Conservation (phyloP, 2,888 invertebrate species). For the Cryptus armator region DNA sequence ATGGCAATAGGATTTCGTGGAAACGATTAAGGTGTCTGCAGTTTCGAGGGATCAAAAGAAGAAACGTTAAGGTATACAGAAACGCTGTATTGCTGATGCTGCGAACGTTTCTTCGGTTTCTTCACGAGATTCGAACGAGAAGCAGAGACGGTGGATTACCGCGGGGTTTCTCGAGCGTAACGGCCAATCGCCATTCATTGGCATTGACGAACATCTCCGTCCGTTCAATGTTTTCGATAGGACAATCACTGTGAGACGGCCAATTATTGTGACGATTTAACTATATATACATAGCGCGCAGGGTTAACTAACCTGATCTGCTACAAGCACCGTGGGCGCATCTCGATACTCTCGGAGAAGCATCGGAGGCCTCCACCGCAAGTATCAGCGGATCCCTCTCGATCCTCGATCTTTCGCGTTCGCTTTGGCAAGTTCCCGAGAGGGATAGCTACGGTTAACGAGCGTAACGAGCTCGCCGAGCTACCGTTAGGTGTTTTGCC, state of each 20-base stretch:
- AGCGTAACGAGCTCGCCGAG: constrained; percentile 69
- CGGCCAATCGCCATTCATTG: constrained; percentile 1
- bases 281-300: neutral
- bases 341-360: constrained; percentile 7
- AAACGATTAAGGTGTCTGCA: constrained; percentile 66
- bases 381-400: constrained; percentile 56
- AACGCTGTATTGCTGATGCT: neutral
- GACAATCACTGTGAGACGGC: constrained; percentile 3
- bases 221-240: neutral
- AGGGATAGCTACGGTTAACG: constrained; percentile 71
- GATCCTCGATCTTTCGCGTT: constrained; percentile 37
- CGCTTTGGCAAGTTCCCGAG: constrained; percentile 68
- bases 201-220: neutral
- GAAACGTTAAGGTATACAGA: constrained; percentile 1
- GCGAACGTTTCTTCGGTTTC: neutral
- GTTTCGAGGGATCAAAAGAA: constrained; percentile 57
- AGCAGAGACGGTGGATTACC: neutral
- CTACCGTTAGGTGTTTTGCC: constrained; percentile 78
- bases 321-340: constrained; percentile 16
- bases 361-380: constrained; percentile 12
- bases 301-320: neutral
- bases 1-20: constrained; percentile 63
- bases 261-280: constrained; percentile 1
- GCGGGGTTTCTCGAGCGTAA: neutral
- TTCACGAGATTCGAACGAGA: neutral